Evolutionary conservation across 2,888 invertebrate species (phyloP).

Genomic region (Acleris laterana): DNA sequence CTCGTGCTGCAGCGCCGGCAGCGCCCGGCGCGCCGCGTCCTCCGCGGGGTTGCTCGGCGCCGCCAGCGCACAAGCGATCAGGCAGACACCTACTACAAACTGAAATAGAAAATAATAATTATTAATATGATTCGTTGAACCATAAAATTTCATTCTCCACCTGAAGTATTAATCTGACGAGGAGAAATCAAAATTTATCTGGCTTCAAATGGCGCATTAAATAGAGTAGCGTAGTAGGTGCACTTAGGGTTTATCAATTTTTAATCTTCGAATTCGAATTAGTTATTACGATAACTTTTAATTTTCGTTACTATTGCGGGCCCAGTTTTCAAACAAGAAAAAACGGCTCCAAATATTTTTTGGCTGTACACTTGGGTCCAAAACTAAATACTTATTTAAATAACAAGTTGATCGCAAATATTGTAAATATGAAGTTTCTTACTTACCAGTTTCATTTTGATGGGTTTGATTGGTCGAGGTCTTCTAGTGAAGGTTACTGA

Average conservation of each 20-base stretch:
- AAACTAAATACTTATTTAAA: too few relatives aligned
- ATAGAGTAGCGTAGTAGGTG: too few relatives aligned
- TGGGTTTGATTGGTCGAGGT: neutral
- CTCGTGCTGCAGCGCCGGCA: conserved; percentile 56
- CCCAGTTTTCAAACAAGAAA: too few relatives aligned
- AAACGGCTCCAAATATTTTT: too few relatives aligned
- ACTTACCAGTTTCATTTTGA: conserved; percentile 56
- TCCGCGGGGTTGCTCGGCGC: conserved; percentile 46
- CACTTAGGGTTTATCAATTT: too few relatives aligned
- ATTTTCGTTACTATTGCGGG: too few relatives aligned
- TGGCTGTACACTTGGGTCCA: too few relatives aligned
- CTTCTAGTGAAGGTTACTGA: conserved; percentile 6
- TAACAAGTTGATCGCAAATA: neutral
- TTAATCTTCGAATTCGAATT: too few relatives aligned
- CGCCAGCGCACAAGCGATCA: conserved; percentile 48
- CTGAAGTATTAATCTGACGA: too few relatives aligned
- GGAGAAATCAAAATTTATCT: too few relatives aligned
- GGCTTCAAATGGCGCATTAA: too few relatives aligned
- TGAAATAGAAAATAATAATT: conserved; percentile 41
- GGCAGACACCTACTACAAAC: conserved; percentile 48
- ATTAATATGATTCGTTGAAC: neutral
- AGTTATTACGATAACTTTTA: too few relatives aligned
- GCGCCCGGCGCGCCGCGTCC: conserved; percentile 43
- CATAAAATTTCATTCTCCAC: neutral
- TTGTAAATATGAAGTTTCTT: neutral